Evolutionary conservation across 2,113 vertebrate species (phyloP).

Genomic region (Myotis brandtii): DNA sequence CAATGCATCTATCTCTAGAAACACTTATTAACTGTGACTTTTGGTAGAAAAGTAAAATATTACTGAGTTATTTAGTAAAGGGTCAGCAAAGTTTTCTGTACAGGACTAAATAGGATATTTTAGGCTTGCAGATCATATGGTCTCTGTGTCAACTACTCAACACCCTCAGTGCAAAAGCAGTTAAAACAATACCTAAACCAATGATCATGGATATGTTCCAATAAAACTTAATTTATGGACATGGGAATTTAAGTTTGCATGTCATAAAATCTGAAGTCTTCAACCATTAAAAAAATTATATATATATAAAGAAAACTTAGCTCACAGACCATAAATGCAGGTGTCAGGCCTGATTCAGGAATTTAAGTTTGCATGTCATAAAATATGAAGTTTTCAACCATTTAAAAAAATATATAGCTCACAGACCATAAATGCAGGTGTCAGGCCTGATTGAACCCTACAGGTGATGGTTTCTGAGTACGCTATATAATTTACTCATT

Average conservation of each 20-base stretch:
- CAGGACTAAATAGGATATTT: neutral
- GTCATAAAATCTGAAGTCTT: neutral
- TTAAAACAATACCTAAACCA: neutral
- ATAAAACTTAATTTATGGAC: neutral
- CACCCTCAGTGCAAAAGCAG: neutral
- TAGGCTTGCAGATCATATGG: neutral
- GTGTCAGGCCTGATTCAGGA: neutral
- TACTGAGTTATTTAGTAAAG: slow-evolving; percentile 21
- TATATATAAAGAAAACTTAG: neutral
- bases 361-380: neutral
- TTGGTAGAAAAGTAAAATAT: neutral
- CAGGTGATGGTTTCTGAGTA: neutral
- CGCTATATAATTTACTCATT: neutral
- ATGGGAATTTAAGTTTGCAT: neutral
- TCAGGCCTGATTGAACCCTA: neutral
- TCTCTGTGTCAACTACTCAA: neutral
- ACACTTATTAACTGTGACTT: neutral
- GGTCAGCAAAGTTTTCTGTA: neutral
- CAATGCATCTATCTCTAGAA: neutral
- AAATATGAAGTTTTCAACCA: neutral
- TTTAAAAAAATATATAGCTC: neutral
- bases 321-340: neutral
- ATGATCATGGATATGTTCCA: neutral
- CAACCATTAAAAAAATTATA: neutral
- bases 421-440: neutral